phyloP scores from a whole-genome alignment of 2,113 vertebrate genomes.

The Pseudorectes ferrugineus region DNA sequence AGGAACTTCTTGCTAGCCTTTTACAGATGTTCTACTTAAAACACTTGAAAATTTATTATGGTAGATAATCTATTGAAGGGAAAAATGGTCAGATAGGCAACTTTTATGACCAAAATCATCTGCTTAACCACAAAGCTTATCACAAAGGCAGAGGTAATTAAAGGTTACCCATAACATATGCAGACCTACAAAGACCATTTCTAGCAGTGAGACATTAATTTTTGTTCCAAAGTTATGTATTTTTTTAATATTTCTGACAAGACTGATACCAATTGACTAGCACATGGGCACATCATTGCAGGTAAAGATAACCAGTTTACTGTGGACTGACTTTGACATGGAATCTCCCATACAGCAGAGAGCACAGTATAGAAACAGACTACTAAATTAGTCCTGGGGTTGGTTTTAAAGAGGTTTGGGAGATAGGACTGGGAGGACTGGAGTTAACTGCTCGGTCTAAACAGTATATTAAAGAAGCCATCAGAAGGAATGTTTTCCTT shows the following conservation, averaged over 20 bases:
- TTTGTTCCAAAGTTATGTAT: background rate
- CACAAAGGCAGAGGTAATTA: background rate
- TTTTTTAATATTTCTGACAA: background rate
- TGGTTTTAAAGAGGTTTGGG: background rate
- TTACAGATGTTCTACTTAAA: background rate
- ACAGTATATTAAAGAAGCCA: background rate
- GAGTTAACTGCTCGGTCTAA: background rate
- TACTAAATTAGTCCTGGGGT: background rate
- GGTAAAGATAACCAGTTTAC: background rate
- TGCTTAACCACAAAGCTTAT: background rate
- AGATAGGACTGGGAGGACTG: background rate
- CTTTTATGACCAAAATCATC: background rate
- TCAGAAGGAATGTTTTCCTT: background rate
- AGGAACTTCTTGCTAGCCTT: background rate
- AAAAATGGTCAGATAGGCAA: background rate
- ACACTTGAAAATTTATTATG: background rate
- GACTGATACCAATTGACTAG: background rate
- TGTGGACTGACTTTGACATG: rapidly evolving
- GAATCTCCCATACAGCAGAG: background rate
- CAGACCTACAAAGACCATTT: background rate
- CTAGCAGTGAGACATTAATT: background rate
- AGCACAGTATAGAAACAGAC: background rate
- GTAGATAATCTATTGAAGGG: background rate
- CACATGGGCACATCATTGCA: background rate
- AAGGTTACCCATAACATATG: background rate